Evolutionary conservation across 2,888 invertebrate species (phyloP), one percentile per base, ranked within the genome.

Genomic region (Agonopterix heracliana): DNA sequence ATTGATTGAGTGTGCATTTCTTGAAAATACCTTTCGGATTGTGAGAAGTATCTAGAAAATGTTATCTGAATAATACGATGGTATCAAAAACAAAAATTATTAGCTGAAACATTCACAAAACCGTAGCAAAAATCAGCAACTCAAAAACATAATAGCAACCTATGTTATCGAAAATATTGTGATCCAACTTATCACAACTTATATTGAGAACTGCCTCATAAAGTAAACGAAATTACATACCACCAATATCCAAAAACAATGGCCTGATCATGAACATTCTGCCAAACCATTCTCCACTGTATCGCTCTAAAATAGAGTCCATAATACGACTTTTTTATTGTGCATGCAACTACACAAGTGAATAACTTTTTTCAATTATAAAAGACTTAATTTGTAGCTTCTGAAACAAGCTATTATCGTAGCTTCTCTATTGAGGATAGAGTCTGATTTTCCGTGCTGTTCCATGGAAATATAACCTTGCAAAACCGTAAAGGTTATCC

Each of bases 241-340:
- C 65, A 70, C 76, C 79, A 74, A 83, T 81, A 79, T 74, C 74
- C 79, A 78, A 83, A 85, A 85, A 84, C 82, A 85, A 86, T 81
- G 76, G 70, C 66, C 71, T 59, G 74, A 78, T 78, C 77, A 58
- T 26, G 55, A 52, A 48, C 45, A 51, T 53, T 56, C 54, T 44
- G 38, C 11, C 61, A 63, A 49, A 14, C 58, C 26, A 81, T 56
- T 70, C 55, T 66, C 47, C 51, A 64, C 74, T 63, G 53, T 79
- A 70, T 34, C 0, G 1, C 0, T 2, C 4, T 2, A 40, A 7
- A 42, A 54, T 77, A 82, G 64, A 71, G 78, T 64, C 48, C 54
- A 64, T 59, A 75, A 77, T 48, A 56, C 50, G 9, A 56, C 48
- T 63, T 61, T 65, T 63, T 59, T 53, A 50, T 57, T 59, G 59